Evolutionary conservation across 2,888 invertebrate genomes (phyloP).

Genomic region (Eulithis testata): DNA sequence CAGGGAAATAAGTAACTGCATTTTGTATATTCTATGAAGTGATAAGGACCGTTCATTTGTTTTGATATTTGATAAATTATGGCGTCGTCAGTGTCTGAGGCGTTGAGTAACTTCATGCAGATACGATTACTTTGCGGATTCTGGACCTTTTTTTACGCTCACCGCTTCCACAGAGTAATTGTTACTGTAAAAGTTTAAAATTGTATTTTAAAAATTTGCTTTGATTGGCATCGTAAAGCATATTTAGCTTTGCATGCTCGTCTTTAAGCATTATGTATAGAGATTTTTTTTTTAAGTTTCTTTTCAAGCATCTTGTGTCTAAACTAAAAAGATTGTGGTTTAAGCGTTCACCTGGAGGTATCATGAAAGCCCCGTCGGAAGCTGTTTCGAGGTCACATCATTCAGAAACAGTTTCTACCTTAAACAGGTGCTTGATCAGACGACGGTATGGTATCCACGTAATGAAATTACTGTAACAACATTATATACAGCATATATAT

Average conservation of each 20-base stretch:
- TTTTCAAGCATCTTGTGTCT: slow-evolving; percentile 76
- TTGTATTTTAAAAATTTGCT: slow-evolving; percentile 76
- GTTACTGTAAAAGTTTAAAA: slow-evolving; percentile 74
- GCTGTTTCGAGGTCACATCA: slow-evolving; percentile 28
- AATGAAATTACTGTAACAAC: slow-evolving; percentile 85
- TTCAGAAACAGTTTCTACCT: slow-evolving; percentile 49
- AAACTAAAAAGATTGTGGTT: slow-evolving; percentile 28
- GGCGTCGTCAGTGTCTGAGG: slow-evolving; percentile 79
- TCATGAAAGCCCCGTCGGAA: slow-evolving; percentile 40
- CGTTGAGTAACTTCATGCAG: slow-evolving; percentile 75
- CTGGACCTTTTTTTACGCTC: slow-evolving; percentile 82
- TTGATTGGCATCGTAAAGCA: slow-evolving; percentile 72
- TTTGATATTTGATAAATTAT: slow-evolving; percentile 83
- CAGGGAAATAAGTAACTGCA: slow-evolving; percentile 86
- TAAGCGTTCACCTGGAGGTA: slow-evolving; percentile 52
- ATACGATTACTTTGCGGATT: slow-evolving; percentile 81
- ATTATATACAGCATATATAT: slow-evolving; percentile 80
- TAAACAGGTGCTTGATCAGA: slow-evolving; percentile 77
- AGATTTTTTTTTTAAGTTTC: slow-evolving; percentile 72
- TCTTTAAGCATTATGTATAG: slow-evolving; percentile 82
- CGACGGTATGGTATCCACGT: slow-evolving; percentile 81
- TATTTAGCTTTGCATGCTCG: slow-evolving; percentile 75
- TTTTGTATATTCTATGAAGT: slow-evolving; percentile 86
- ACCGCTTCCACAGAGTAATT: slow-evolving; percentile 81
- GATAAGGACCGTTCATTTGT: slow-evolving; percentile 84